Conservation (phyloP, 2,888 invertebrate genomes). For the Andricus curvator region DNA sequence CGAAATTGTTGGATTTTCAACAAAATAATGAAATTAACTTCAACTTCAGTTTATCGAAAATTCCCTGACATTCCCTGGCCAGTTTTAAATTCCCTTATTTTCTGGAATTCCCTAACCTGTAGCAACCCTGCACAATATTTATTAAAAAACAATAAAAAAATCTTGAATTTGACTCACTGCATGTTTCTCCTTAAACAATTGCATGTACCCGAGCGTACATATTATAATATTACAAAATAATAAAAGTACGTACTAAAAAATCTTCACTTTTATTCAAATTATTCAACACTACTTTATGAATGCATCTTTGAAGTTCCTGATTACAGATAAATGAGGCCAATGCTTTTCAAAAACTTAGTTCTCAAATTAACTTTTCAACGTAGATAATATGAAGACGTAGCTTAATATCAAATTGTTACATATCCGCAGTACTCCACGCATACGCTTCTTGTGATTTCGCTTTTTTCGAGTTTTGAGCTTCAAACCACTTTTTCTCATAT, state of each 20-base stretch:
- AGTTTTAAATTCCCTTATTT: too few species aligned
- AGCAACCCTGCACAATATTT: too few species aligned
- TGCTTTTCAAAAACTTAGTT: not conserved
- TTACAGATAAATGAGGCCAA: not conserved
- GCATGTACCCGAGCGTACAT: too few species aligned
- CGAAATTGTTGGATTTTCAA: too few species aligned
- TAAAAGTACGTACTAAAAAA: not conserved
- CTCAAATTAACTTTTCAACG: not conserved
- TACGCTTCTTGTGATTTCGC: constrained; percentile 92
- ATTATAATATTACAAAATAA: not conserved
- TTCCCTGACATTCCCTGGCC: too few species aligned
- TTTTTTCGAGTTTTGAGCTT: constrained; percentile 85
- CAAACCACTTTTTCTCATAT: constrained; percentile 94
- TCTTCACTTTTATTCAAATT: not conserved
- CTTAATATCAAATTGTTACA: constrained; percentile 81
- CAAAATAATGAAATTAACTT: too few species aligned
- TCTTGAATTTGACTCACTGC: too few species aligned
- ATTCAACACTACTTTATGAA: not conserved
- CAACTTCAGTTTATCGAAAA: too few species aligned
- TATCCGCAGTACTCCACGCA: constrained; percentile 96
- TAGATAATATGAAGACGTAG: not conserved
- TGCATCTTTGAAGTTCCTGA: not conserved
- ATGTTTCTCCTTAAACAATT: too few species aligned
- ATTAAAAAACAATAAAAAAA: too few species aligned
- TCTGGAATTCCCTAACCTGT: too few species aligned